A percentile compares a stretch with the other conserved stretches of the same genome.
These are phyloP conservation scores for Prietella phreatophila DNA, from an alignment of 2,113 vertebrate genomes.

Conservation along the genomic window DNA sequence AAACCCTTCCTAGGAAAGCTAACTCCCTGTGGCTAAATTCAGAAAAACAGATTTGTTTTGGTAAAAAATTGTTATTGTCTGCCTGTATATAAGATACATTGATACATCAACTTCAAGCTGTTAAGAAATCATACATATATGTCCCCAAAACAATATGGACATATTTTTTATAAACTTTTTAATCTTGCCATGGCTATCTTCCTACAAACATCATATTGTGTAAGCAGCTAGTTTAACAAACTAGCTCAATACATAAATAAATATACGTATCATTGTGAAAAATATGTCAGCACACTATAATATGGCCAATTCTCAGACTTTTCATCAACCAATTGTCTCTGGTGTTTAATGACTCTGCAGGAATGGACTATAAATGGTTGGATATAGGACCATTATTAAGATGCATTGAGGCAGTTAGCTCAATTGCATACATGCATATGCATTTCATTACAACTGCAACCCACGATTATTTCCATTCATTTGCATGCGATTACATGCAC, in stretches of 20 bases:
- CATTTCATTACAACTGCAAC: background rate
- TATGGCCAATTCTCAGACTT: background rate
- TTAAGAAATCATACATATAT: background rate
- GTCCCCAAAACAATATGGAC: background rate
- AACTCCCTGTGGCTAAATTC: background rate
- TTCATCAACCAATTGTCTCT: background rate
- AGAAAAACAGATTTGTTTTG: too few species aligned
- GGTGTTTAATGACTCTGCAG: background rate
- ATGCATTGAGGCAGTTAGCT: background rate
- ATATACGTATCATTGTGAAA: background rate
- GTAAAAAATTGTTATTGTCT: too few species aligned
- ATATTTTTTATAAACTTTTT: background rate
- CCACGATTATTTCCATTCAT: constrained; percentile 9
- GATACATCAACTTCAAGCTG: background rate
- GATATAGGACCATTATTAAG: background rate
- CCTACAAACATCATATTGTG: background rate
- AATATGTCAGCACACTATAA: background rate
- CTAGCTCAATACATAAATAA: background rate
- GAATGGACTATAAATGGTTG: background rate
- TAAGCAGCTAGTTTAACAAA: background rate
- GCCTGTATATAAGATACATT: too few species aligned
- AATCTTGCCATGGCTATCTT: background rate
- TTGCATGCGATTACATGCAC: background rate
- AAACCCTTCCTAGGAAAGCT: background rate
- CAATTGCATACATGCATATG: background rate